Evolutionary conservation across 2,888 invertebrate species (phyloP).

Genomic region (Leucoma salicis): DNA sequence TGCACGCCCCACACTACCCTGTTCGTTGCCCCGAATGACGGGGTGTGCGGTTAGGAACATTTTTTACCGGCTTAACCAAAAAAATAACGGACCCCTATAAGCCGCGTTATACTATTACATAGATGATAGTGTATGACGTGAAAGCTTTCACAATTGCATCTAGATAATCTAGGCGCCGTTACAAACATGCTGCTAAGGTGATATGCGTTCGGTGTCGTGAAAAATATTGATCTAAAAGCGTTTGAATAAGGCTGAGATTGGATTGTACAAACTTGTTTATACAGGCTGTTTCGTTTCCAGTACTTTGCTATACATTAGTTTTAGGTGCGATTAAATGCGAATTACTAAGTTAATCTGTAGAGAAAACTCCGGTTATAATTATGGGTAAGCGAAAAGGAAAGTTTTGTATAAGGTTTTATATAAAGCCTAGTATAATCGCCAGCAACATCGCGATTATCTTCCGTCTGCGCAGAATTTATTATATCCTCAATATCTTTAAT

Average conservation of each 20-base stretch:
- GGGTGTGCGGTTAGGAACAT: too few species aligned
- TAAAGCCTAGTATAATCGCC: too few species aligned
- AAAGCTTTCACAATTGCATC: slow-evolving; percentile 43
- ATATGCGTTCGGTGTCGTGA: not conserved
- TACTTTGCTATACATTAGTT: slow-evolving; percentile 14
- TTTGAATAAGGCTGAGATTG: slow-evolving; percentile 19
- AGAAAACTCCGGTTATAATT: slow-evolving; percentile 12
- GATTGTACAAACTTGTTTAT: slow-evolving; percentile 2
- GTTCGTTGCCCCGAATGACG: too few species aligned
- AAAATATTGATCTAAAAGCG: too few species aligned
- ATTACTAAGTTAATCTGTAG: slow-evolving; percentile 12
- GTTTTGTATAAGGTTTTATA: slow-evolving; percentile 1
- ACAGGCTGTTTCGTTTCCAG: slow-evolving; percentile 12
- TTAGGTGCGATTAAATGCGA: slow-evolving; percentile 18
- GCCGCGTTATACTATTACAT: slow-evolving; percentile 18
- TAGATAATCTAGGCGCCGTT: slow-evolving; percentile 37
- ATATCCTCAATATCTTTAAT: too few species aligned
- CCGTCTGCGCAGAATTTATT: too few species aligned
- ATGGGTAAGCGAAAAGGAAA: slow-evolving; percentile 9
- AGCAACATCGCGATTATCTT: too few species aligned
- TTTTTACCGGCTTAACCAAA: too few species aligned
- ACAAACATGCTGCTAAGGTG: not conserved
- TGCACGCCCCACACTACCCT: too few species aligned
- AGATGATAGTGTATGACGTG: slow-evolving; percentile 26
- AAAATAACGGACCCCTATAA: too few species aligned